phyloP scores from a whole-genome alignment of 2,797 vertebrate species.

The Trachops cirrhosus region DNA sequence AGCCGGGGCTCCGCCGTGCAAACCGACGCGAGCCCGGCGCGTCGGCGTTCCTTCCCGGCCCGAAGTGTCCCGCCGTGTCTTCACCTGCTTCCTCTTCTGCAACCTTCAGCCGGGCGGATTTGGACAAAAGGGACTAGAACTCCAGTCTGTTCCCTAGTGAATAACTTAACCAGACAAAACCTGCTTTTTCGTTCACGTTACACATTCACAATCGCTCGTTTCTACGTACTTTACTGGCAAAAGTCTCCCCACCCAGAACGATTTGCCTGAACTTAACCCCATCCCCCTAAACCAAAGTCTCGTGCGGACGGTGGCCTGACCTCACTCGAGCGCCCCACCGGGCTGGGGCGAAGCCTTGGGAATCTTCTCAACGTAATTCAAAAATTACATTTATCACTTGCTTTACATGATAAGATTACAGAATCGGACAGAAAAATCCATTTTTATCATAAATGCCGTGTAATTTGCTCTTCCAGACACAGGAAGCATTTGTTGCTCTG shows the following conservation, averaged over 20 bases:
- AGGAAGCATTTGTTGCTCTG: neutral
- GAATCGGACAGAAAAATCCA: neutral
- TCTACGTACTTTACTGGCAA: neutral
- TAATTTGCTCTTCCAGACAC: neutral
- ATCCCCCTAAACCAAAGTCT: neutral
- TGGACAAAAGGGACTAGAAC: constrained; percentile 2
- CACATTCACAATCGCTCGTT: neutral
- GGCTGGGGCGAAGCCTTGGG: neutral
- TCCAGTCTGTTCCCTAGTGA: constrained; percentile 21
- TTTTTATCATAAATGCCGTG: neutral
- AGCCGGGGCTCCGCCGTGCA: neutral
- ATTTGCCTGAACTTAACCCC: constrained; percentile 57
- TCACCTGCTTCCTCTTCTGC: neutral
- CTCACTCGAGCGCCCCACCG: neutral
- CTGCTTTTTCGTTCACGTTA: neutral
- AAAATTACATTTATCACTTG: neutral
- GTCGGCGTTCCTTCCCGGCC: rapidly evolving
- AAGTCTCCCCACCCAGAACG: neutral
- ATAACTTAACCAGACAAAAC: constrained; percentile 62
- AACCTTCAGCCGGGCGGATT: neutral
- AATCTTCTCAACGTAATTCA: neutral
- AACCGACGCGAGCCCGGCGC: neutral
- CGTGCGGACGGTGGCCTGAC: neutral
- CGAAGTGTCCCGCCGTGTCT: rapidly evolving
- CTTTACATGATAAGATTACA: neutral